phyloP scores from a whole-genome alignment of 2,113 vertebrate species.

The Clupea harengus region DNA sequence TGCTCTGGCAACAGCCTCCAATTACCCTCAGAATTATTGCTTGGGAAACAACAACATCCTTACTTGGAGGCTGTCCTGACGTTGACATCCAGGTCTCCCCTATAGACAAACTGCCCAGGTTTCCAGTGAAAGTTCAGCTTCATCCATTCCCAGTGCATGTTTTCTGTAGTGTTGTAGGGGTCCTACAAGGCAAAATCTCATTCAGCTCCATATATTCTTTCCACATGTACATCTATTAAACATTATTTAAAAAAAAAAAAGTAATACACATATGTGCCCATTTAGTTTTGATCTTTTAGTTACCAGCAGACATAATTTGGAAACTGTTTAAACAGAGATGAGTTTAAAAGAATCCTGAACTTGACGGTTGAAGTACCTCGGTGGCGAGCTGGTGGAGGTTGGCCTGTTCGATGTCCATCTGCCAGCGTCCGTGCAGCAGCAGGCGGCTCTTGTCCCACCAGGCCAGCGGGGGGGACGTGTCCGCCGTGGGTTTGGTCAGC shows the following conservation, averaged over 20 bases:
- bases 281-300: background rate
- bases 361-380: slow-evolving; percentile 75
- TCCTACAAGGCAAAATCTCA: slow-evolving; percentile 71
- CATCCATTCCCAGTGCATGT: slow-evolving; percentile 98
- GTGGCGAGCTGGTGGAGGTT: slow-evolving; percentile 95
- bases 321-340: background rate
- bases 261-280: too few species aligned
- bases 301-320: background rate
- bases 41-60: slow-evolving; percentile 44
- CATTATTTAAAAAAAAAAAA: background rate
- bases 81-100: slow-evolving; percentile 91
- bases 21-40: too few species aligned
- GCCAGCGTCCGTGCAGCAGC: slow-evolving; percentile 86
- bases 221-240: background rate
- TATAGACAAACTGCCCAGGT: slow-evolving; percentile 89
- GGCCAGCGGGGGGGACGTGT: slow-evolving; percentile 85
- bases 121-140: slow-evolving; percentile 90
- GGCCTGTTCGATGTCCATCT: slow-evolving; percentile 94
- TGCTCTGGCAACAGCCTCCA: too few species aligned
- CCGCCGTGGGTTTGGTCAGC: slow-evolving; percentile 88
- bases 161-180: slow-evolving; percentile 97
- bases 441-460: slow-evolving; percentile 99
- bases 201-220: background rate
- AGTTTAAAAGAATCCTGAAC: too few species aligned
- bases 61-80: slow-evolving; percentile 98